Conservation (phyloP, 2,888 invertebrate genomes). For the Pinctada fucata region DNA sequence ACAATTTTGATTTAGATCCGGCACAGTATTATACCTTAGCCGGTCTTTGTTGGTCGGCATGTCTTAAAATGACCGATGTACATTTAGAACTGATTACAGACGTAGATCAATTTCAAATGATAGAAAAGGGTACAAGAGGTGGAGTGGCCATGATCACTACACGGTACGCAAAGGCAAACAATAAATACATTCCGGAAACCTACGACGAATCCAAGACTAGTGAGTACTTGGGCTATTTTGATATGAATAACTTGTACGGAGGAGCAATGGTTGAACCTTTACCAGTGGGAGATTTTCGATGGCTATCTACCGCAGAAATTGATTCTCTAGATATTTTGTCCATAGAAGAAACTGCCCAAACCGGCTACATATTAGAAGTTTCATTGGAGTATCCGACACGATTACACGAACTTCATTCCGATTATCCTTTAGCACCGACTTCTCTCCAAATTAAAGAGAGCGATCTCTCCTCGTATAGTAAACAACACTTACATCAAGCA, state of each 20-base stretch:
- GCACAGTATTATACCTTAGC: slow-evolving; percentile 27
- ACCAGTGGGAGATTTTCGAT: background rate
- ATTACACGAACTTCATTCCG: background rate
- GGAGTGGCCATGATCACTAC: slow-evolving; percentile 22
- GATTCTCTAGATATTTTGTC: background rate
- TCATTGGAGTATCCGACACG: background rate
- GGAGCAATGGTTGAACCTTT: background rate
- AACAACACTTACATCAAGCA: background rate
- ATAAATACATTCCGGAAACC: background rate
- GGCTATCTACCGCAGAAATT: background rate
- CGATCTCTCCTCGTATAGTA: background rate
- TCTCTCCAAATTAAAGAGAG: background rate
- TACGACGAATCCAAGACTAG: background rate
- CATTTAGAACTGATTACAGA: slow-evolving; percentile 21
- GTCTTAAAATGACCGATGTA: slow-evolving; percentile 47
- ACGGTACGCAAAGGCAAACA: slow-evolving; percentile 26
- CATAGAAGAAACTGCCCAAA: background rate
- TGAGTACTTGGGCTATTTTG: background rate
- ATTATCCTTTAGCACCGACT: background rate
- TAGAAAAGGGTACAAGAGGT: slow-evolving; percentile 54
- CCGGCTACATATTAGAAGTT: slow-evolving; percentile 2
- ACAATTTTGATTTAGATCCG: slow-evolving; percentile 10
- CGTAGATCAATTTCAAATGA: slow-evolving; percentile 34
- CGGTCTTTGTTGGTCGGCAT: slow-evolving; percentile 35
- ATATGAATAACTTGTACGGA: slow-evolving; percentile 3